A percentile compares a stretch with the other conserved stretches of the same genome.
phyloP scores from a whole-genome alignment of 2,113 vertebrate species.

The Blennius ocellaris region DNA sequence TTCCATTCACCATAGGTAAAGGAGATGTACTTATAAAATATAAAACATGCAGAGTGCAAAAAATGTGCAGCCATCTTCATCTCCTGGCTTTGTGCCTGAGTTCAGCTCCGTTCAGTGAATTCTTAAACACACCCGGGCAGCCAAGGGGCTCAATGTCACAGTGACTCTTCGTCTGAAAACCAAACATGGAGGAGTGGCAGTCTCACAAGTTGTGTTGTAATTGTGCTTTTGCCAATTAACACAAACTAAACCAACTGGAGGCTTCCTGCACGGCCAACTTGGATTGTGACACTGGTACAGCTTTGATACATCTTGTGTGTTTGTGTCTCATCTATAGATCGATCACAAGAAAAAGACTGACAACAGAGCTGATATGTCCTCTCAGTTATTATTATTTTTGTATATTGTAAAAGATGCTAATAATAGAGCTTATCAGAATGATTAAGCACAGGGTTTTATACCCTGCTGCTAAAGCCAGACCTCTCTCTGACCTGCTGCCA shows the following conservation, averaged over 20 bases:
- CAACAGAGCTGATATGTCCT: no score
- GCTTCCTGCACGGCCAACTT: not conserved
- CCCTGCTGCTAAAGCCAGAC: slow-evolving; percentile 22
- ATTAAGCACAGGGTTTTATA: not conserved
- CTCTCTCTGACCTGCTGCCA: slow-evolving; percentile 18
- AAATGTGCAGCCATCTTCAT: slow-evolving; percentile 11
- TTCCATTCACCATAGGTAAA: not conserved
- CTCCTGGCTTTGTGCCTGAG: slow-evolving; percentile 40
- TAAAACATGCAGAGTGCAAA: not conserved
- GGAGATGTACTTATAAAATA: not conserved
- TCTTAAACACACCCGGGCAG: slow-evolving; percentile 46
- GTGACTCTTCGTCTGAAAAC: slow-evolving; percentile 37
- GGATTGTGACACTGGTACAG: no score
- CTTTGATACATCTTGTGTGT: slow-evolving; percentile 25
- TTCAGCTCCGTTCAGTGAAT: slow-evolving; percentile 29
- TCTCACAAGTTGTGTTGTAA: slow-evolving; percentile 20
- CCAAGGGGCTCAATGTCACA: slow-evolving; percentile 34
- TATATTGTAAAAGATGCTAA: not conserved
- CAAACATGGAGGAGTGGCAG: slow-evolving; percentile 21
- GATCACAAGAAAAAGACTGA: not conserved
- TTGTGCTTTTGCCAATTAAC: slow-evolving; percentile 27
- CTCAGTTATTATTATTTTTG: no score
- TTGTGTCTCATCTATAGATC: slow-evolving; percentile 17
- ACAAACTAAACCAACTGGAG: slow-evolving; percentile 14
- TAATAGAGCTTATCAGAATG: slow-evolving; percentile 5